Evolutionary conservation across 2,888 invertebrate genomes (phyloP), one percentile per base, ranked within the genome.

Genomic region (Thera britannica): DNA sequence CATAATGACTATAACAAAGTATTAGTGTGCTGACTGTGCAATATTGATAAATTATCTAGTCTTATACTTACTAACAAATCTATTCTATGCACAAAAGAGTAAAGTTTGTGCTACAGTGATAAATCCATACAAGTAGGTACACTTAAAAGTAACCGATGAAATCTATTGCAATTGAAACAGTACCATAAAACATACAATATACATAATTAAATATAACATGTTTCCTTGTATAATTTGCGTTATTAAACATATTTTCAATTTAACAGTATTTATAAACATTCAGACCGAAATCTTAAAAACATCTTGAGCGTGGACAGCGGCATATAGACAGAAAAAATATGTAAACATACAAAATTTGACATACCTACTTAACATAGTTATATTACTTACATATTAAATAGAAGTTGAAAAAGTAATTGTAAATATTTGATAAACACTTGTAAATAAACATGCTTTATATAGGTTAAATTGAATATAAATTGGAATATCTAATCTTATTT

Each of bases 11-110:
- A 84, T 79, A 80, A 77, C 79, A 77, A 77, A 72, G 72, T 77
- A 71, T 80, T 79, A 82, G 84, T 87, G 90, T 92, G 90, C 90
- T 80, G 83, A 85, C 78, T 83, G 92, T 92, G 92, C 90, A 86
- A 82, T 71, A 62, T 68, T n/a, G n/a, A n/a, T n/a, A n/a, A 62
- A 71, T 67, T 67, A 3, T 23, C 7, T 23, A 70, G 63, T 71
- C 68, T 56, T 44, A 46, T 46, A 46, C 41, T 78, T 79, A 81
- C 77, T 83, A 82, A 81, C 76, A 79, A 80, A 76, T 72, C 75
- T 81, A 83, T 77, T 75, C 78, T 85, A 85, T 79, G 81, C 80
- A 83, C 75, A 72, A 81, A 82, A 77, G 71, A 81, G 75, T 79
- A 78, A 76, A 75, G 70, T 71, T 80, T 82, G 87, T 87, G 87